Conservation (phyloP, 2,797 vertebrate species). For the Sebastes hopkinsi region DNA sequence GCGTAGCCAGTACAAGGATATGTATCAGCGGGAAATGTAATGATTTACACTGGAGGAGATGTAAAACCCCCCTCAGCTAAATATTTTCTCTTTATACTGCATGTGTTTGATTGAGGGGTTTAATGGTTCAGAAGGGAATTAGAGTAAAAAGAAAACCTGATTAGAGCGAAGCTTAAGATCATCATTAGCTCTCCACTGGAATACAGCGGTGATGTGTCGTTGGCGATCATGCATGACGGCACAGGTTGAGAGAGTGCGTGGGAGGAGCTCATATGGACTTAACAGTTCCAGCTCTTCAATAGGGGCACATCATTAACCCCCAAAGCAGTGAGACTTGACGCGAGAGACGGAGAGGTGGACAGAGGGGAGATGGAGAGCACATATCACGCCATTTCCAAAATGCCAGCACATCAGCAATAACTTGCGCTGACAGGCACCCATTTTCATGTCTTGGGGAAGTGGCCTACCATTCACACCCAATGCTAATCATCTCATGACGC, state of each 20-base stretch:
- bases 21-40: background rate
- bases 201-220: slow-evolving; percentile 3
- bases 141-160: slow-evolving; percentile 20
- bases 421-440: slow-evolving; percentile 52
- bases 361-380: slow-evolving; percentile 16
- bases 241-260: slow-evolving; percentile 20
- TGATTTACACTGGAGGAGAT: background rate
- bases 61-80: background rate
- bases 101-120: slow-evolving; percentile 10
- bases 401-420: slow-evolving; percentile 58
- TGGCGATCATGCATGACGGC: slow-evolving; percentile 4
- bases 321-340: slow-evolving; percentile 57
- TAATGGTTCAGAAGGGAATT: slow-evolving; percentile 4
- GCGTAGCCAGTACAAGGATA: background rate
- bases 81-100: background rate
- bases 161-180: slow-evolving; percentile 7
- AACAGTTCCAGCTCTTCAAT: slow-evolving; percentile 52
- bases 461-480: slow-evolving; percentile 35
- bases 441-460: slow-evolving; percentile 46
- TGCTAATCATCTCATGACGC: slow-evolving; percentile 40
- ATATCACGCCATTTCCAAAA: slow-evolving; percentile 50
- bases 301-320: slow-evolving; percentile 75
- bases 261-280: slow-evolving; percentile 46
- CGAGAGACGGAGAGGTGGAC: slow-evolving; percentile 37
- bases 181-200: slow-evolving; percentile 11